These are phyloP conservation scores for Polypterus bichir DNA, from an alignment of 2,113 vertebrate species.

Conservation along the genomic window DNA sequence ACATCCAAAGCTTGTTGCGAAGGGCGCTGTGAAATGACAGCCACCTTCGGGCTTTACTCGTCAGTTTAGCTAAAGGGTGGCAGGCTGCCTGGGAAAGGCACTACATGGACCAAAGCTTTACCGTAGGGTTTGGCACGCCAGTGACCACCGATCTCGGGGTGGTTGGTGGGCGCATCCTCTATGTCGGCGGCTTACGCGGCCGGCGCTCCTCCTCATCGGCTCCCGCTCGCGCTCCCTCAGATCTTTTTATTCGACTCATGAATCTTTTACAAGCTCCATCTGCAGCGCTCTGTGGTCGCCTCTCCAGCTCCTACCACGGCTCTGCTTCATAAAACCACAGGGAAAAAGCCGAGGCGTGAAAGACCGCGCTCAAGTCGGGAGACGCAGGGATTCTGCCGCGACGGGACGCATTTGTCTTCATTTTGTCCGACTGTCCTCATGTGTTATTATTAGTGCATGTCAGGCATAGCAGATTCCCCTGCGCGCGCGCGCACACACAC, in stretches of 20 bases:
- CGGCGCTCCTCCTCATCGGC: no score
- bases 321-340: slow-evolving; percentile 38
- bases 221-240: slow-evolving; percentile 42
- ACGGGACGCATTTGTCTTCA: slow-evolving; percentile 94
- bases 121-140: no score
- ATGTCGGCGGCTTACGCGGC: no score
- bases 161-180: no score
- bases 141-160: no score
- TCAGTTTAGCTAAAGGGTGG: no score
- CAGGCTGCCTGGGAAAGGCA: no score
- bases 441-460: slow-evolving; percentile 97
- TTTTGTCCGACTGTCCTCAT: slow-evolving; percentile 95
- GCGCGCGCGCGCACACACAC: slow-evolving; percentile 12
- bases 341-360: slow-evolving; percentile 58
- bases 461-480: slow-evolving; percentile 46
- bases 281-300: slow-evolving; percentile 52
- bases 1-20: no score
- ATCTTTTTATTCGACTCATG: slow-evolving; percentile 65
- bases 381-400: slow-evolving; percentile 86
- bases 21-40: no score
- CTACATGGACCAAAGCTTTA: no score
- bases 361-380: slow-evolving; percentile 51
- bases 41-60: no score
- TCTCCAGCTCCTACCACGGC: slow-evolving; percentile 37
- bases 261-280: slow-evolving; percentile 83